phyloP scores from a whole-genome alignment of 2,113 vertebrate species.

The Leptobrachium leishanense region DNA sequence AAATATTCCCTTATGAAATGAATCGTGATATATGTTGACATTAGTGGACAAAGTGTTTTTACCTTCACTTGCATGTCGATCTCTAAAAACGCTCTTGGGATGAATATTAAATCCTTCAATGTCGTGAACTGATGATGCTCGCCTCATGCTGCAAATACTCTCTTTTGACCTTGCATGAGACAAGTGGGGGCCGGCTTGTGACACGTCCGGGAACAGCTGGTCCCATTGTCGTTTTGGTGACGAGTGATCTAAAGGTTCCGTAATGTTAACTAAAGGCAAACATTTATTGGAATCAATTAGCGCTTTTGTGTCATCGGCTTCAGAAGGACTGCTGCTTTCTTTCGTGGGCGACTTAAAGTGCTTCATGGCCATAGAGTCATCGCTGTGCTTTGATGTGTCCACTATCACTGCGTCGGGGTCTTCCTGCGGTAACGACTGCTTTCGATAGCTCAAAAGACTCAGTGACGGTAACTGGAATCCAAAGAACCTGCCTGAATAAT shows the following conservation, averaged over 20 bases:
- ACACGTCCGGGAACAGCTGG: conserved; percentile 79
- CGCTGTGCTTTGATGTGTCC: conserved; percentile 85
- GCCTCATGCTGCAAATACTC: conserved; percentile 88
- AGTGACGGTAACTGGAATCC: conserved; percentile 87
- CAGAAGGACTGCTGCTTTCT: conserved; percentile 87
- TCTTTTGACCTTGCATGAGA: conserved; percentile 86
- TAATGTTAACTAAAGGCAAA: conserved; percentile 82
- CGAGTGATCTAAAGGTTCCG: conserved; percentile 87
- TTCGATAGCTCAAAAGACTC: conserved; percentile 86
- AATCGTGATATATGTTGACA: background rate
- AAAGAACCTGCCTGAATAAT: conserved; percentile 81
- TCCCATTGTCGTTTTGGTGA: conserved; percentile 91
- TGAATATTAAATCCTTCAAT: conserved; percentile 88
- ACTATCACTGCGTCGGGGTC: conserved; percentile 94
- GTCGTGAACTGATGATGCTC: conserved; percentile 94
- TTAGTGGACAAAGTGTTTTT: conserved; percentile 49
- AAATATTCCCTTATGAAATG: background rate
- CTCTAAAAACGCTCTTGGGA: conserved; percentile 83
- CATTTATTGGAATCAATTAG: conserved; percentile 87
- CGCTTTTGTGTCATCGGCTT: conserved; percentile 90
- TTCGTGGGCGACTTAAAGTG: conserved; percentile 90
- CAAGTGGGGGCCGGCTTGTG: conserved; percentile 80
- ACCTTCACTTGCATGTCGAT: conserved; percentile 90
- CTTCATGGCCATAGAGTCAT: conserved; percentile 86
- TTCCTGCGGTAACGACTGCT: conserved; percentile 94